These are phyloP conservation scores for Papilio polytes DNA, from an alignment of 1,140 invertebrate genomes.

Conservation along the genomic window DNA sequence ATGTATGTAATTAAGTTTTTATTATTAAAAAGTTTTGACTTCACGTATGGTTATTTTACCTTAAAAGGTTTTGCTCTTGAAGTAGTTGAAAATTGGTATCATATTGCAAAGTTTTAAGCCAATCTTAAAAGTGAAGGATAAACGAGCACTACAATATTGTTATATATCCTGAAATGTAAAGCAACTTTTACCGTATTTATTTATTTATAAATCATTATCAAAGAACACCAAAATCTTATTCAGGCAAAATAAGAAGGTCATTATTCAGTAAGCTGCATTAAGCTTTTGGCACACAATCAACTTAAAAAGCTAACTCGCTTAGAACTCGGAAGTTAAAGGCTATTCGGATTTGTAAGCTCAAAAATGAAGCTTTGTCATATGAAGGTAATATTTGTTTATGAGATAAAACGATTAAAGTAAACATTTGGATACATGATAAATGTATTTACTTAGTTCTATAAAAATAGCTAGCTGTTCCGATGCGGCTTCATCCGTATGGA, in stretches of 20 bases:
- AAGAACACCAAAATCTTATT: background rate
- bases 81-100: background rate
- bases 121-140: conserved; percentile 10
- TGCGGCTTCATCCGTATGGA: no score
- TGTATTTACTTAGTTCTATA: no score
- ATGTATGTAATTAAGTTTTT: background rate
- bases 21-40: background rate
- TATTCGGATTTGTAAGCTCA: no score
- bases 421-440: no score
- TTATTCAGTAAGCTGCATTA: background rate
- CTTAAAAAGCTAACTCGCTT: background rate
- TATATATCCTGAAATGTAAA: background rate
- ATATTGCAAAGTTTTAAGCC: background rate
- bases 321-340: background rate
- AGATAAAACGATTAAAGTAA: no score
- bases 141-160: background rate
- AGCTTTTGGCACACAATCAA: background rate
- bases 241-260: background rate
- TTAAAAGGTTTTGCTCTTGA: background rate
- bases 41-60: background rate
- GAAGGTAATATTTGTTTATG: no score
- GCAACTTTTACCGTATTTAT: background rate
- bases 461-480: no score
- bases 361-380: no score
- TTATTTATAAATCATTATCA: background rate